Conservation (phyloP, 2,888 invertebrate genomes). For the Sminthurides aquaticus region DNA sequence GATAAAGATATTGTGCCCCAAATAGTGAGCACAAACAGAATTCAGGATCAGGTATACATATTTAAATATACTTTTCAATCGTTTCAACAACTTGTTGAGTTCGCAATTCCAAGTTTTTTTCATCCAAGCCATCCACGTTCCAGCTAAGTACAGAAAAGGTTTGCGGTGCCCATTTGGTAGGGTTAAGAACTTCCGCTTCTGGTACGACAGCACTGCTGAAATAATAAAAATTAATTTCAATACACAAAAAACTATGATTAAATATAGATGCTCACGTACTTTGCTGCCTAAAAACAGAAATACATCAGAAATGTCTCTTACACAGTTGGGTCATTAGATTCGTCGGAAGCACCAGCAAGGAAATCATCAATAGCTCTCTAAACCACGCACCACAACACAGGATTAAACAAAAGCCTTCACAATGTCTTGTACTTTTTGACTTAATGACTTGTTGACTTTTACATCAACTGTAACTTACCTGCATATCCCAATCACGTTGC, state of each 20-base stretch:
- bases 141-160: slow-evolving; percentile 52
- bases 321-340: slow-evolving; percentile 6
- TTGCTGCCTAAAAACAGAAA: too few species aligned
- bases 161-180: slow-evolving; percentile 44
- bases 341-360: slow-evolving; percentile 23
- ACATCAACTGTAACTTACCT: slow-evolving; percentile 30
- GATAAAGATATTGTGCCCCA: too few species aligned
- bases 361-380: slow-evolving; percentile 33
- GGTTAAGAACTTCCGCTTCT: neutral
- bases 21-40: too few species aligned
- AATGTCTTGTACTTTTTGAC: neutral
- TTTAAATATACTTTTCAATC: slow-evolving; percentile 49
- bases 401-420: neutral
- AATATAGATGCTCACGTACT: too few species aligned
- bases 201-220: neutral
- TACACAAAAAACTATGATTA: neutral
- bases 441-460: neutral
- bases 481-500: slow-evolving; percentile 40
- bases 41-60: too few species aligned
- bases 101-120: slow-evolving; percentile 49
- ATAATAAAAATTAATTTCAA: neutral
- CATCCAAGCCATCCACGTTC: slow-evolving; percentile 57
- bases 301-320: too few species aligned
- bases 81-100: slow-evolving; percentile 51
- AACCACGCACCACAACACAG: neutral